These are phyloP conservation scores for Aricia agestis DNA, from an alignment of 1,140 invertebrate species.

Conservation along the genomic window DNA sequence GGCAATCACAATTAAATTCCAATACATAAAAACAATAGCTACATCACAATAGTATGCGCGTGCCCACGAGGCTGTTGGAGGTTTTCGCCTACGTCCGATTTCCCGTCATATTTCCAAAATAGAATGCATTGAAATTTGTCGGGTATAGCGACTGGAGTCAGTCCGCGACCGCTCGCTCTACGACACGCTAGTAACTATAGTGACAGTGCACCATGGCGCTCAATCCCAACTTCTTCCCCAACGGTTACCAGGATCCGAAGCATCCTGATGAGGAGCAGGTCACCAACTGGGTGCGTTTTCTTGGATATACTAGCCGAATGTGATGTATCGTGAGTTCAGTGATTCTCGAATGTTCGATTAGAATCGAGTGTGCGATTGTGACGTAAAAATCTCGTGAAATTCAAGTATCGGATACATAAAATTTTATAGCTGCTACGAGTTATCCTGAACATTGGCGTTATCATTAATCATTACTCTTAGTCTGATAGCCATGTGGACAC, in stretches of 20 bases:
- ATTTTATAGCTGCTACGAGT: background rate
- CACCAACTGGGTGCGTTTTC: constrained; percentile 66
- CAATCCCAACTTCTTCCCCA: constrained; percentile 70
- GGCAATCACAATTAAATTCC: too few species aligned
- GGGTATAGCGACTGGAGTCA: constrained; percentile 64
- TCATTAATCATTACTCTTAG: too few species aligned
- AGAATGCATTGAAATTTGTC: constrained; percentile 73
- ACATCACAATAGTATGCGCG: constrained; percentile 35
- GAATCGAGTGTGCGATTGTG: background rate
- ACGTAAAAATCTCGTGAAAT: background rate
- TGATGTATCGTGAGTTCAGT: constrained; percentile 2
- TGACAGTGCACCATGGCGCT: constrained; percentile 54
- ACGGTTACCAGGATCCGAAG: constrained; percentile 70
- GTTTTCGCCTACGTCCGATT: constrained; percentile 64
- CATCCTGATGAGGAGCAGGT: constrained; percentile 68
- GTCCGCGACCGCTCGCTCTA: constrained; percentile 57
- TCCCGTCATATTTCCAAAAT: constrained; percentile 73
- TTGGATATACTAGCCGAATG: constrained; percentile 16
- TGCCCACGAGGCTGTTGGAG: constrained; percentile 52
- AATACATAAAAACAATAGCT: background rate
- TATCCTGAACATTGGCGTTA: background rate
- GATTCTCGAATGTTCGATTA: constrained; percentile 5
- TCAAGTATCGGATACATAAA: background rate
- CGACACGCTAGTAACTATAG: constrained; percentile 48
- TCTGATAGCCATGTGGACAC: too few species aligned